A percentile compares a stretch with the other conserved stretches of the same genome.
phyloP scores from a whole-genome alignment of 2,113 vertebrate genomes.

The Coturnix japonica region DNA sequence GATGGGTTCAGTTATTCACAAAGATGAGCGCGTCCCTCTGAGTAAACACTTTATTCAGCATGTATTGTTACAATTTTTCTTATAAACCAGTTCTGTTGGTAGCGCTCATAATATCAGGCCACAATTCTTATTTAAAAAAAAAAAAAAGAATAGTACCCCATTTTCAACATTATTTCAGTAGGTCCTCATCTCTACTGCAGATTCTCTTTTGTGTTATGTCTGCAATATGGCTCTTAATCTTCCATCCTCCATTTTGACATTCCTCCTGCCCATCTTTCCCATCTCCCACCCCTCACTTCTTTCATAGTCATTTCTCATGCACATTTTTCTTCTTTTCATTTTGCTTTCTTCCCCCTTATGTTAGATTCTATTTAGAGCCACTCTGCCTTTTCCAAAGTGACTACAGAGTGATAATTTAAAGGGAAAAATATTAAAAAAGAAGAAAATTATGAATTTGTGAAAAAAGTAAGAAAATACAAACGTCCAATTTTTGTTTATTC shows the following conservation, averaged over 20 bases:
- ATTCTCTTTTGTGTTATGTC: background rate
- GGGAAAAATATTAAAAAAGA: background rate
- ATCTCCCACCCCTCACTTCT: background rate
- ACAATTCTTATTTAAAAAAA: background rate
- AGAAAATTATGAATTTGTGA: background rate
- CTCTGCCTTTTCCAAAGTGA: background rate
- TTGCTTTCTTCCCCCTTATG: background rate
- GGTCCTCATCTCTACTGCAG: background rate
- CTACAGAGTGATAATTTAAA: background rate
- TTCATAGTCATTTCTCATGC: background rate
- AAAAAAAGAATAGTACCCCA: background rate
- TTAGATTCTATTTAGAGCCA: background rate
- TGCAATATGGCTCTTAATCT: background rate
- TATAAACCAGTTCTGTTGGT: background rate
- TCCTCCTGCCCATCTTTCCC: background rate
- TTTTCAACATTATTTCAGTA: background rate
- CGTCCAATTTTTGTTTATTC: background rate
- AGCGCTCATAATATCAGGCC: accelerated
- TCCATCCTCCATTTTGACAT: background rate
- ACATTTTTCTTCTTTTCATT: background rate
- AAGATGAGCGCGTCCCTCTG: accelerated
- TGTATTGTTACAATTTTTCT: background rate
- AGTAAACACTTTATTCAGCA: background rate
- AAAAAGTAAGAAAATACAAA: background rate
- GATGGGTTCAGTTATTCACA: background rate